phyloP scores from a whole-genome alignment of 2,797 vertebrate species.

The Tapera naevia region DNA sequence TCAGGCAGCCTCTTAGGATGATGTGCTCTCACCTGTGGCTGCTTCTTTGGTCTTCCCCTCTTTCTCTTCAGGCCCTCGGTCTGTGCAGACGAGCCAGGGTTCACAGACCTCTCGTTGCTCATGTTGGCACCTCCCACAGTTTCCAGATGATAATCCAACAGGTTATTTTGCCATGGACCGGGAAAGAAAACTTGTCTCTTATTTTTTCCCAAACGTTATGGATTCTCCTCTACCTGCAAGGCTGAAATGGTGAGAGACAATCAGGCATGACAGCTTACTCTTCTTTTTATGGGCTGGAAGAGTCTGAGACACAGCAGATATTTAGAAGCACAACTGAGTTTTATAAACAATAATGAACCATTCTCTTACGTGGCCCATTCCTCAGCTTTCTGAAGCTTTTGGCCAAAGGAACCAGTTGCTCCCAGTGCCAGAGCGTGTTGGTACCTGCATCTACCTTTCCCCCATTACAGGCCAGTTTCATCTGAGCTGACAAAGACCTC shows the following conservation, averaged over 20 bases:
- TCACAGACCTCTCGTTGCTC: slow-evolving; percentile 29
- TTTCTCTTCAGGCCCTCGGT: slow-evolving; percentile 43
- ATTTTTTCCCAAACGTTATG: neutral
- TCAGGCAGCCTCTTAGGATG: neutral
- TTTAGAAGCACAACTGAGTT: neutral
- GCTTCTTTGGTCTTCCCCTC: slow-evolving; percentile 69
- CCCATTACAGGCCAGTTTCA: neutral
- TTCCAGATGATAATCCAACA: neutral
- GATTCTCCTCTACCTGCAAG: neutral
- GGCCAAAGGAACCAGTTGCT: neutral
- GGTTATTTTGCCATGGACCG: neutral
- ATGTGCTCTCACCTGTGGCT: slow-evolving; percentile 48
- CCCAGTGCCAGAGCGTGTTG: neutral
- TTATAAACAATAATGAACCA: neutral
- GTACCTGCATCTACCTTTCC: neutral
- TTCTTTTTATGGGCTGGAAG: neutral
- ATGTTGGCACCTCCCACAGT: neutral
- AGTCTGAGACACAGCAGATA: neutral
- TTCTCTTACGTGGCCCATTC: neutral
- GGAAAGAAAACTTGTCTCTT: neutral
- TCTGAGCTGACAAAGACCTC: neutral
- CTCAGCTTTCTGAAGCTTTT: neutral
- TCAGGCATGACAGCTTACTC: neutral
- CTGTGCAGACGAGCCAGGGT: neutral
- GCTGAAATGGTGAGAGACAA: neutral